These are phyloP conservation scores for Eucera pruinosa DNA, from an alignment of 2,888 invertebrate genomes.

Conservation along the genomic window DNA sequence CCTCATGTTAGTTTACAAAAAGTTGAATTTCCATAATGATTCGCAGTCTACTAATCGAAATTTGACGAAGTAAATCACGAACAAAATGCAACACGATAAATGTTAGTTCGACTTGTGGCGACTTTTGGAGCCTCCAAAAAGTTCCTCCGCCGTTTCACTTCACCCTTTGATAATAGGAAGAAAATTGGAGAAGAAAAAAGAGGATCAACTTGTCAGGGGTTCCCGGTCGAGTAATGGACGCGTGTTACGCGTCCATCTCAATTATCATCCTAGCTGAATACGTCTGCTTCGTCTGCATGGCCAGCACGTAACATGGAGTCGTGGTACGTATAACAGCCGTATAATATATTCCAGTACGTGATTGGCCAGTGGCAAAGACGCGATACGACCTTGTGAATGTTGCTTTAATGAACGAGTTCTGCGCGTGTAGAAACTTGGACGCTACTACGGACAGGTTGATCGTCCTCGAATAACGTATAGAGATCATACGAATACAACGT, in stretches of 20 bases:
- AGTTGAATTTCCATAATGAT: no score
- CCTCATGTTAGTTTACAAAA: no score
- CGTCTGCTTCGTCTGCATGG: constrained; percentile 52
- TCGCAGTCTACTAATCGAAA: no score
- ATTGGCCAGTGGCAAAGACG: constrained; percentile 57
- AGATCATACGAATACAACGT: background rate
- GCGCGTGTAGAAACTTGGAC: background rate
- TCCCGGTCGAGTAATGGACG: constrained; percentile 17
- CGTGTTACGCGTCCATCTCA: constrained; percentile 43
- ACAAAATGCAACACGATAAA: no score
- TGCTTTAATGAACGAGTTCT: constrained; percentile 69
- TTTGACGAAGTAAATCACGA: no score
- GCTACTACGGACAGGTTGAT: background rate
- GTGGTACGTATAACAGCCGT: constrained; percentile 60
- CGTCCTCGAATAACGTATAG: constrained; percentile 22
- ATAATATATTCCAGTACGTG: constrained; percentile 72
- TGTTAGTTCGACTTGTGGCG: no score
- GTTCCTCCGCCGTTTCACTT: no score
- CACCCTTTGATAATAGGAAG: background rate
- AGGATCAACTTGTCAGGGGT: background rate
- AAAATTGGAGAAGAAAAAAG: background rate
- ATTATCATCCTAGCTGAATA: constrained; percentile 39
- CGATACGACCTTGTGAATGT: constrained; percentile 73
- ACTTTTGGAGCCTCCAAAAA: no score
- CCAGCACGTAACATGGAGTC: constrained; percentile 61